phyloP scores from a whole-genome alignment of 2,888 invertebrate genomes.

The Calameuta filiformis region DNA sequence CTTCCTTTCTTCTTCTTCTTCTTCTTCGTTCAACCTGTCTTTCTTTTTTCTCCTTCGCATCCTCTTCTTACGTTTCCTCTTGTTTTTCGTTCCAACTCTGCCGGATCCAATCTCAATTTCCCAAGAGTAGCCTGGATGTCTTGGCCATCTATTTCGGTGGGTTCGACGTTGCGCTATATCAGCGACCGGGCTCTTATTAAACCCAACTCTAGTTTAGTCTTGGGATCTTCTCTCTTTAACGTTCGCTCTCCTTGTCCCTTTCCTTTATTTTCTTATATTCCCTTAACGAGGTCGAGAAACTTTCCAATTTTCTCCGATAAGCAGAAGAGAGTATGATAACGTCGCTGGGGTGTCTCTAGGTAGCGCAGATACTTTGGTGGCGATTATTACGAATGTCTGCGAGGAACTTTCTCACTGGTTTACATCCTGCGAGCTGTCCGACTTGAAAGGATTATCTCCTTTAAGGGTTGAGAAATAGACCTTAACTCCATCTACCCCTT shows the following conservation, averaged over 20 bases:
- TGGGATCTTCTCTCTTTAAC: not conserved
- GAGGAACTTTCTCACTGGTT: not conserved
- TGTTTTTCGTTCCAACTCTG: not conserved
- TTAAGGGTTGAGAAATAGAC: not conserved
- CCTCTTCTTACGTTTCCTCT: not conserved
- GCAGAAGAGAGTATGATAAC: not conserved
- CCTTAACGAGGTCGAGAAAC: not conserved
- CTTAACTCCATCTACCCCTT: not conserved
- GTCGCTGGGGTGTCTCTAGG: not conserved
- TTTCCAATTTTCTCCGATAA: slow-evolving; percentile 5
- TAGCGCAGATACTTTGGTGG: not conserved
- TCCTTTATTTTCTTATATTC: not conserved
- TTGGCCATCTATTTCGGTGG: slow-evolving; percentile 35
- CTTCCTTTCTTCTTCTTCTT: not conserved
- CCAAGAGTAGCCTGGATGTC: slow-evolving; percentile 31
- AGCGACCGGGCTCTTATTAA: slow-evolving; percentile 35
- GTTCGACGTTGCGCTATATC: slow-evolving; percentile 24
- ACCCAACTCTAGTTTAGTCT: slow-evolving; percentile 4
- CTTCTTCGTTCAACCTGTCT: not conserved
- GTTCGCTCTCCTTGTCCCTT: not conserved
- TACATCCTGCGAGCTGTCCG: not conserved
- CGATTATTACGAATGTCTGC: not conserved
- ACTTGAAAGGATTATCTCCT: not conserved
- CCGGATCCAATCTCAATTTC: slow-evolving; percentile 55
- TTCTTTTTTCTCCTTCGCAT: not conserved